These are phyloP conservation scores for Characodon lateralis DNA, from an alignment of 2,797 vertebrate species.

Conservation along the genomic window DNA sequence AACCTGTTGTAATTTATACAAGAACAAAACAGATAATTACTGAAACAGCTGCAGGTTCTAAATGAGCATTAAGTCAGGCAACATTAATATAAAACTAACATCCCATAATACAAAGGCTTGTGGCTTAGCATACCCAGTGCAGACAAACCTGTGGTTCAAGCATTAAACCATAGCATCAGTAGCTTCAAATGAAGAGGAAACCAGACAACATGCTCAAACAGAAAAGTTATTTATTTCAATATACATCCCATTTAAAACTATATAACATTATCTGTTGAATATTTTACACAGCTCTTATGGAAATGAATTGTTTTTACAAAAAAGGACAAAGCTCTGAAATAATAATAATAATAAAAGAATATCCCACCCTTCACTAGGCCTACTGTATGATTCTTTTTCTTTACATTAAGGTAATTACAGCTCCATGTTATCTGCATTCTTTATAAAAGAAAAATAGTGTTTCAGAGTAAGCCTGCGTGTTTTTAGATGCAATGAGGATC, in stretches of 20 bases:
- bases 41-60: conserved; percentile 8
- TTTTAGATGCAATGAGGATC: conserved; percentile 80
- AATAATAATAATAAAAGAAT: conserved; percentile 70
- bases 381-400: conserved; percentile 76
- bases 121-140: no score
- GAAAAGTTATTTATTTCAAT: conserved; percentile 83
- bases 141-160: no score
- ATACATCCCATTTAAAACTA: conserved; percentile 88
- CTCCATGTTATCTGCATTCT: conserved; percentile 79
- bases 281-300: conserved; percentile 76
- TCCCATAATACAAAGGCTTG: no score
- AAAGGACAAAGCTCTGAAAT: conserved; percentile 90
- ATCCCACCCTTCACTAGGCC: conserved; percentile 79
- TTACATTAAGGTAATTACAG: conserved; percentile 76
- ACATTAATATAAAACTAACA: not conserved
- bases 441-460: conserved; percentile 87
- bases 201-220: conserved; percentile 62
- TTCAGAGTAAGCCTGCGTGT: conserved; percentile 65
- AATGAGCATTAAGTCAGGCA: conserved; percentile 15
- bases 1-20: not conserved
- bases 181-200: conserved; percentile 1
- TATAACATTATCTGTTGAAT: conserved; percentile 81
- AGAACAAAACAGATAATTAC: not conserved
- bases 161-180: not conserved
- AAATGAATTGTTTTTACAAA: conserved; percentile 85